Conservation (phyloP, 2,113 vertebrate genomes). For the Equus przewalskii region DNA sequence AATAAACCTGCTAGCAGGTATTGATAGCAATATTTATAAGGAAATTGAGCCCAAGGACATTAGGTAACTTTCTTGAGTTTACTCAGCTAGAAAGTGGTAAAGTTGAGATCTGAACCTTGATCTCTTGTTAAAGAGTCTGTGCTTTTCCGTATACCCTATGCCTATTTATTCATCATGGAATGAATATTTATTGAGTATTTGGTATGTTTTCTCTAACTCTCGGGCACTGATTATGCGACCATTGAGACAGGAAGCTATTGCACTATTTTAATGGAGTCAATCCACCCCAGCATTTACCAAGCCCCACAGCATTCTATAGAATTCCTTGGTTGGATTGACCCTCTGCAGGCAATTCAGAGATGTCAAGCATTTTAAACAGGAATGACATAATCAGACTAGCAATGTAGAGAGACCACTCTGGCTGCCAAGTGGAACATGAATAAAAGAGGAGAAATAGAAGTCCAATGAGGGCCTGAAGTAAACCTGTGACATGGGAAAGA, state of each 20-base stretch:
- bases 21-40: neutral
- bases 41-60: neutral
- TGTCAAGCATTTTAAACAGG: neutral
- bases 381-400: neutral
- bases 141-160: neutral
- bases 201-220: neutral
- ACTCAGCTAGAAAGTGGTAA: neutral
- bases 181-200: neutral
- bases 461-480: neutral
- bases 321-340: neutral
- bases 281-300: neutral
- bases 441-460: neutral
- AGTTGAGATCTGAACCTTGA: neutral
- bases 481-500: neutral
- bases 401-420: neutral
- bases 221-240: neutral
- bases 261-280: neutral
- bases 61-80: neutral
- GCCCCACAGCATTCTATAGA: neutral
- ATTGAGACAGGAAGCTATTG: neutral
- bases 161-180: neutral
- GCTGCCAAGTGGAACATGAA: neutral
- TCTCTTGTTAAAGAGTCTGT: neutral
- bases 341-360: neutral
- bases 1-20: neutral